Evolutionary conservation across 2,113 vertebrate genomes (phyloP).

Genomic region (Peromyscus polionotus): DNA sequence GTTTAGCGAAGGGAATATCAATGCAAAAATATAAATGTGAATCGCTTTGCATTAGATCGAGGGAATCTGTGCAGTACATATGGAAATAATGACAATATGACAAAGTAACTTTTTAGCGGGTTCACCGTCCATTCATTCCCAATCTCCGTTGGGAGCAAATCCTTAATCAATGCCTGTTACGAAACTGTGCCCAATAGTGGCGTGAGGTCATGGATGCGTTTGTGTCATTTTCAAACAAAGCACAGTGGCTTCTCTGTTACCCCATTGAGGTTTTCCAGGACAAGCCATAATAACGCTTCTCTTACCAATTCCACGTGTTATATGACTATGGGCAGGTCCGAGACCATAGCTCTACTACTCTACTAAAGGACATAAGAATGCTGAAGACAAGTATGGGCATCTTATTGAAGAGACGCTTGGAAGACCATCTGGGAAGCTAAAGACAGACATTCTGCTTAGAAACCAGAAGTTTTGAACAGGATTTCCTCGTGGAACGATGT

Average conservation of each 20-base stretch:
- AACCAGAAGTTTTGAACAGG: constrained; percentile 28
- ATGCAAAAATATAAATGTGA: background rate
- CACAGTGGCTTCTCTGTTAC: constrained; percentile 77
- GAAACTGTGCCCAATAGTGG: constrained; percentile 65
- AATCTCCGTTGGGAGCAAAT: background rate
- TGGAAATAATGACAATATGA: background rate
- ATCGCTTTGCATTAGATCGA: background rate
- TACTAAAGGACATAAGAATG: background rate
- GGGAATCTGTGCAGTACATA: background rate
- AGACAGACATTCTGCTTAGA: constrained; percentile 27
- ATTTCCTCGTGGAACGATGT: constrained; percentile 43
- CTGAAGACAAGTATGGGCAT: constrained; percentile 47
- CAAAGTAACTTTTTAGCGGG: background rate
- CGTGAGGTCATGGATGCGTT: constrained; percentile 68
- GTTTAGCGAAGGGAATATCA: background rate
- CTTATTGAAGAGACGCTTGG: constrained; percentile 60
- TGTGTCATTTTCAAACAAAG: constrained; percentile 78
- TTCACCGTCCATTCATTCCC: background rate
- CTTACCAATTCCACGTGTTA: constrained; percentile 30
- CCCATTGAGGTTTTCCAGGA: constrained; percentile 52
- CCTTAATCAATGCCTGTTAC: constrained; percentile 36
- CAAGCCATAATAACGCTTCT: constrained; percentile 44
- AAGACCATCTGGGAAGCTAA: constrained; percentile 29
- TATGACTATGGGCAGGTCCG: constrained; percentile 6
- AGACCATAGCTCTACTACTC: background rate